Percentiles rank a stretch among this genome's conserved stretches.
Conservation (phyloP, 2,888 invertebrate genomes). For the Pycnomerus fuliginosus region DNA sequence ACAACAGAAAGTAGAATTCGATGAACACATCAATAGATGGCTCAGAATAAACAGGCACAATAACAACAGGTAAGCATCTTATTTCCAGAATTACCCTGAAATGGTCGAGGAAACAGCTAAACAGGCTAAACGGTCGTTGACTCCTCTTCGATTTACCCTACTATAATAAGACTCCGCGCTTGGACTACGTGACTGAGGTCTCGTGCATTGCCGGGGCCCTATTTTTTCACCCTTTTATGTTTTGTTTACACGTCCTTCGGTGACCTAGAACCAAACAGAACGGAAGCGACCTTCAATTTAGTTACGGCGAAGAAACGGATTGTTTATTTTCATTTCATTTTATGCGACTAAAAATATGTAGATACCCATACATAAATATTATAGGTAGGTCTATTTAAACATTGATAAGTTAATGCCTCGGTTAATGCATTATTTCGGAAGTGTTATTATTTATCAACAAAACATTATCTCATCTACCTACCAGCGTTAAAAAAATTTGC, state of each 20-base stretch:
- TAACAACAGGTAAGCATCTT: constrained; percentile 45
- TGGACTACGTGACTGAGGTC: constrained; percentile 38
- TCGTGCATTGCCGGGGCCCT: constrained; percentile 25
- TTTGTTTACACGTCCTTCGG: constrained; percentile 8
- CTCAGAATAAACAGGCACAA: constrained; percentile 45
- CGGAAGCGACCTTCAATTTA: too few relatives aligned
- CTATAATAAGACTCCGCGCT: constrained; percentile 3
- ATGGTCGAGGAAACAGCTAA: neutral
- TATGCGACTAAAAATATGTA: too few relatives aligned
- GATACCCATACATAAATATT: too few relatives aligned
- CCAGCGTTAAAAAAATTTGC: too few relatives aligned
- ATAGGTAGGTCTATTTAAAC: too few relatives aligned
- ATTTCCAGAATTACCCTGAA: neutral
- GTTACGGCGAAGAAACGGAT: too few relatives aligned
- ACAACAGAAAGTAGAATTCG: constrained; percentile 40
- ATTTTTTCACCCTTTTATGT: constrained; percentile 8
- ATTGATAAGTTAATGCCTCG: too few relatives aligned
- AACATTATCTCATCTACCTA: too few relatives aligned
- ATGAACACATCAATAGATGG: constrained; percentile 40
- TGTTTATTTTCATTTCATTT: too few relatives aligned
- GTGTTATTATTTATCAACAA: too few relatives aligned
- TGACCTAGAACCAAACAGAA: too few relatives aligned
- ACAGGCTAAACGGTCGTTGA: constrained; percentile 31
- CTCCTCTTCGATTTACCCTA: constrained; percentile 20
- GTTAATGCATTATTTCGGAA: too few relatives aligned